phyloP scores from a whole-genome alignment of 2,888 invertebrate species.

The Lasioglossum marginatum region DNA sequence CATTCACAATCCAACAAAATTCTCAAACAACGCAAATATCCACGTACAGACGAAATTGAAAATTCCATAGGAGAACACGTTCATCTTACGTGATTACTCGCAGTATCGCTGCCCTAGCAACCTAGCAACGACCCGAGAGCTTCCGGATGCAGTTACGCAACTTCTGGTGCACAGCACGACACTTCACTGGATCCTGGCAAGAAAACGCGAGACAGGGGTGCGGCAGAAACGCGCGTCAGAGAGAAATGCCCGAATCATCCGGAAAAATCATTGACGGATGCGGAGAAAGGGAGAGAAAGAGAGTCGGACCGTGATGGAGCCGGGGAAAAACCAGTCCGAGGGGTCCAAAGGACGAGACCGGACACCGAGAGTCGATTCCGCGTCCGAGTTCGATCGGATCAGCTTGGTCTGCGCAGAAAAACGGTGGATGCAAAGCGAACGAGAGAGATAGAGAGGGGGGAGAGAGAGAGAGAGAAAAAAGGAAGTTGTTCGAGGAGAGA shows the following conservation, averaged over 20 bases:
- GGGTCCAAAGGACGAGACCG: not conserved
- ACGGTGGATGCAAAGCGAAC: not conserved
- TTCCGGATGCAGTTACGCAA: not conserved
- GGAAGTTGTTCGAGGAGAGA: not conserved
- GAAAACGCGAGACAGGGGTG: slow-evolving; percentile 1
- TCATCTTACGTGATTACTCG: not conserved
- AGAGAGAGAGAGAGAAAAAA: not conserved
- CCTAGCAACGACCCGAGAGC: not conserved
- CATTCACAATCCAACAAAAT: not conserved
- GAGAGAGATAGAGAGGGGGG: not conserved
- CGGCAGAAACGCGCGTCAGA: not conserved
- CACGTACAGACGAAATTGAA: not conserved
- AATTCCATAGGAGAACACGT: not conserved
- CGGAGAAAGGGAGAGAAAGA: not conserved
- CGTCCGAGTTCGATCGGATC: slow-evolving; percentile 1
- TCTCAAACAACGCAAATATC: not conserved
- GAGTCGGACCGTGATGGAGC: not conserved
- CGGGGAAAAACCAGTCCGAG: not conserved
- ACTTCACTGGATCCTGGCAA: slow-evolving; percentile 6
- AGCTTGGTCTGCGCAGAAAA: slow-evolving; percentile 1
- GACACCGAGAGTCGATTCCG: not conserved
- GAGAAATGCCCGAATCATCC: not conserved
- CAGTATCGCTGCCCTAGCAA: not conserved
- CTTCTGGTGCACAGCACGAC: not conserved
- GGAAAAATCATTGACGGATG: not conserved